Conservation (phyloP, 1,140 invertebrate species). For the Drosophila kanapiae region DNA sequence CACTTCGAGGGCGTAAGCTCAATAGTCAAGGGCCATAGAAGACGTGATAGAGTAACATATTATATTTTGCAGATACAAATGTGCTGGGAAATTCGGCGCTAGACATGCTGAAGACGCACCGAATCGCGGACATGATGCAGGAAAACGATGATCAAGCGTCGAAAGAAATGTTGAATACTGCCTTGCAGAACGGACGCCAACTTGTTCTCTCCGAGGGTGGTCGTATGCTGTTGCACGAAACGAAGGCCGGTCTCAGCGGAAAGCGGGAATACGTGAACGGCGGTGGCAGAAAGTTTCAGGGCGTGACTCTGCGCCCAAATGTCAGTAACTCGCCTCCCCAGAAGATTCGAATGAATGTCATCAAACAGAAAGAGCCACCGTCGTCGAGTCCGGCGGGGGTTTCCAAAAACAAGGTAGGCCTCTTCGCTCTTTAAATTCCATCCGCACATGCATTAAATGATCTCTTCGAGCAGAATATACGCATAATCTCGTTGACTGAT, state of each 20-base stretch:
- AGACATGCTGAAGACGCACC: constrained; percentile 91
- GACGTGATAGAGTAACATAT: neutral
- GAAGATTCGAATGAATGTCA: constrained; percentile 74
- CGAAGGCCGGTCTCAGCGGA: constrained; percentile 56
- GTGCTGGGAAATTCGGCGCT: constrained; percentile 84
- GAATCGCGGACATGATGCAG: constrained; percentile 91
- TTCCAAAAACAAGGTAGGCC: constrained; percentile 68
- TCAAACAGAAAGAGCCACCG: constrained; percentile 59
- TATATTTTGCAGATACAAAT: constrained; percentile 43
- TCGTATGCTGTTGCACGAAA: constrained; percentile 89
- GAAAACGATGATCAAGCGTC: constrained; percentile 88
- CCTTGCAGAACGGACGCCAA: constrained; percentile 92
- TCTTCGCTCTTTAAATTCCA: too few species aligned
- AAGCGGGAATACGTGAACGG: constrained; percentile 61
- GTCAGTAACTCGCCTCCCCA: constrained; percentile 51
- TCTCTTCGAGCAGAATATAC: constrained; percentile 65
- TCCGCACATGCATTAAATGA: too few species aligned
- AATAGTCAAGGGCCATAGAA: neutral
- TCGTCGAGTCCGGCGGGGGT: constrained; percentile 38
- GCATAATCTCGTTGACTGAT: constrained; percentile 81
- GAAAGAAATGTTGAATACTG: constrained; percentile 88
- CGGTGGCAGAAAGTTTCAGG: constrained; percentile 28
- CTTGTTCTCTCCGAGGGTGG: constrained; percentile 92
- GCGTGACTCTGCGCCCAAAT: constrained; percentile 32
- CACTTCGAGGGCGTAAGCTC: constrained; percentile 62